A percentile compares a stretch with the other conserved stretches of the same genome.
phyloP scores from a whole-genome alignment of 2,888 invertebrate species.

The Emmelina monodactyla region DNA sequence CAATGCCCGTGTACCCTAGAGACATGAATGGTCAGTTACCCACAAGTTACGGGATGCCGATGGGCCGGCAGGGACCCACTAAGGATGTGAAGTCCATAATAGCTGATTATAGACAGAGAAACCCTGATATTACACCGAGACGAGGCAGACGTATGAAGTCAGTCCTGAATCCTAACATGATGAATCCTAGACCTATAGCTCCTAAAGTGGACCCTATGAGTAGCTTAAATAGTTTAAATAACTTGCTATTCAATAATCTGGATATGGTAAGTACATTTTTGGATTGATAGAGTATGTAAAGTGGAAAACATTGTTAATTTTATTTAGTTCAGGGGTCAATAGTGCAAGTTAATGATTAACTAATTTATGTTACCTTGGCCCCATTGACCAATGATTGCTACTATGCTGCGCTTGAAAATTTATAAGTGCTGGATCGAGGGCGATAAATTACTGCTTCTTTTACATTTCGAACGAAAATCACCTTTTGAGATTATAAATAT shows the following conservation, averaged over 20 bases:
- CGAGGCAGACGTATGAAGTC: slow-evolving; percentile 71
- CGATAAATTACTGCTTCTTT: no score
- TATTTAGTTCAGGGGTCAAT: no score
- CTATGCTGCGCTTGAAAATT: no score
- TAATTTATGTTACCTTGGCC: no score
- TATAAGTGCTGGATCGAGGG: no score
- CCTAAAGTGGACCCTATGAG: slow-evolving; percentile 44
- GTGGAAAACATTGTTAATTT: no score
- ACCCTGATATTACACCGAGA: slow-evolving; percentile 76
- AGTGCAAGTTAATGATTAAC: no score
- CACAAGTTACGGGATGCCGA: slow-evolving; percentile 51
- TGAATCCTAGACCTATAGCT: slow-evolving; percentile 51
- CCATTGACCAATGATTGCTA: no score
- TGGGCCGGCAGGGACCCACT: slow-evolving; percentile 78
- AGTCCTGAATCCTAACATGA: slow-evolving; percentile 51
- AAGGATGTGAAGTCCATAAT: slow-evolving; percentile 84
- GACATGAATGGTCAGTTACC: slow-evolving; percentile 68
- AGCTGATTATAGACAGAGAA: slow-evolving; percentile 79
- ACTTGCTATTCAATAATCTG: slow-evolving; percentile 50
- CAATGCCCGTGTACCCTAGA: slow-evolving; percentile 44
- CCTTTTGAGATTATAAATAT: no score
- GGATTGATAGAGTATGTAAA: no score
- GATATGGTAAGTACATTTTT: slow-evolving; percentile 46
- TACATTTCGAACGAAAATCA: no score
- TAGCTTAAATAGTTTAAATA: slow-evolving; percentile 30